A percentile compares a stretch with the other conserved stretches of the same genome.
phyloP scores from a whole-genome alignment of 2,888 invertebrate species.

The Desoria tigrina region DNA sequence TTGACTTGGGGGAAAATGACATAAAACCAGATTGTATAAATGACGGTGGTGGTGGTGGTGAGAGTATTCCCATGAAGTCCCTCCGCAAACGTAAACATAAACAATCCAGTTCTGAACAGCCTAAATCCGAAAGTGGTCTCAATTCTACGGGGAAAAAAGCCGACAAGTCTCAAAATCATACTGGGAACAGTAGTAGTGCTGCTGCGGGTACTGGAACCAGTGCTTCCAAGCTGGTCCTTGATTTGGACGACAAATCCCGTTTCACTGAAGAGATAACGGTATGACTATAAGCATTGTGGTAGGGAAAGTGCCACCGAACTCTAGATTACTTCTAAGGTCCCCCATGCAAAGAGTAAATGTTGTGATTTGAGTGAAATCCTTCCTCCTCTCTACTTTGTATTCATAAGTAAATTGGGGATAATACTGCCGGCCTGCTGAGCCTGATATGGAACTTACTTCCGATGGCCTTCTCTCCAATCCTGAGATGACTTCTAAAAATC shows the following conservation, averaged over 20 bases:
- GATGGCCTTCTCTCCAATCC: too few species aligned
- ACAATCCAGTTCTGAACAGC: neutral
- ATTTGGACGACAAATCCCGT: slow-evolving; percentile 75
- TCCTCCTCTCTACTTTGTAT: too few species aligned
- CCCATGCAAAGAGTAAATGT: too few species aligned
- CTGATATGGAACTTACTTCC: too few species aligned
- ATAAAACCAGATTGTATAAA: slow-evolving; percentile 15
- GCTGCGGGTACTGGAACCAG: slow-evolving; percentile 58
- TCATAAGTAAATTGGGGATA: too few species aligned
- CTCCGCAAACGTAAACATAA: slow-evolving; percentile 28
- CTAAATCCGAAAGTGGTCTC: neutral
- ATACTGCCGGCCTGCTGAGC: too few species aligned
- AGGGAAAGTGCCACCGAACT: too few species aligned
- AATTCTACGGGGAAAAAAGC: neutral
- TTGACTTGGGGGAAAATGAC: slow-evolving; percentile 16
- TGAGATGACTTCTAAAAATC: too few species aligned
- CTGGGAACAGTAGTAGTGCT: slow-evolving; percentile 5
- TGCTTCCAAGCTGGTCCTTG: slow-evolving; percentile 76
- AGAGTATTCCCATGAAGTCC: slow-evolving; percentile 32
- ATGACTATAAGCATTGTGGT: slow-evolving; percentile 55
- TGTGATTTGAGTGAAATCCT: too few species aligned
- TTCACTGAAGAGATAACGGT: slow-evolving; percentile 81
- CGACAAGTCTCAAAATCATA: slow-evolving; percentile 26
- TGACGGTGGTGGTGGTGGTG: slow-evolving; percentile 12
- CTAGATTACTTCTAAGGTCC: too few species aligned